phyloP scores from a whole-genome alignment of 2,888 invertebrate species.

The Nasonovia ribisnigri region DNA sequence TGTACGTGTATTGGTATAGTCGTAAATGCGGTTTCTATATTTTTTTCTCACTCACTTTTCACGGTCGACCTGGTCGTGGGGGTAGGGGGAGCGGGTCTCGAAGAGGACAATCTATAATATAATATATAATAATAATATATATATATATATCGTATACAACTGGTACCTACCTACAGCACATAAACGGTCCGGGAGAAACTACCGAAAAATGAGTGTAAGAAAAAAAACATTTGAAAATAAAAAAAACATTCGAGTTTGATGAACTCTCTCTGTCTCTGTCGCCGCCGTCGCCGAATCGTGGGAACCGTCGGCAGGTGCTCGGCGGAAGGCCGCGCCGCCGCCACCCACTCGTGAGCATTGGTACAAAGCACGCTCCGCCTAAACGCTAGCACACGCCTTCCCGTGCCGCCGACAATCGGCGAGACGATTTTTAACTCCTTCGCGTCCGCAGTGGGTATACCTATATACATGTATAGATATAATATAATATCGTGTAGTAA shows the following conservation, averaged over 20 bases:
- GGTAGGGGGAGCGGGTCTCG: background rate
- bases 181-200: conserved; percentile 38
- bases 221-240: conserved; percentile 29
- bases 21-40: conserved; percentile 26
- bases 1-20: background rate
- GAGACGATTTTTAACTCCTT: conserved; percentile 21
- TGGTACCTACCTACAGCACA: background rate
- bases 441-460: background rate
- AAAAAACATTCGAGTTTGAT: conserved; percentile 48
- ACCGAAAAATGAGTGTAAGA: conserved; percentile 33
- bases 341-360: conserved; percentile 60
- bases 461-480: background rate
- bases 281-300: conserved; percentile 49
- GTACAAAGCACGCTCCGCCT: conserved; percentile 63
- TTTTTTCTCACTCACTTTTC: conserved; percentile 19
- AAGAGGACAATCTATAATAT: background rate
- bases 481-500: background rate
- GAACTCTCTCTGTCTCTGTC: conserved; percentile 57
- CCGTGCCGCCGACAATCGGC: background rate
- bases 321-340: conserved; percentile 50
- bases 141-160: background rate
- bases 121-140: background rate
- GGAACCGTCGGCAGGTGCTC: conserved; percentile 65
- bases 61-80: background rate
- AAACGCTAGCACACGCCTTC: conserved; percentile 63